A percentile compares a stretch with the other conserved stretches of the same genome.
Conservation (phyloP, 2,113 vertebrate genomes). For the Osmerus eperlanus region DNA sequence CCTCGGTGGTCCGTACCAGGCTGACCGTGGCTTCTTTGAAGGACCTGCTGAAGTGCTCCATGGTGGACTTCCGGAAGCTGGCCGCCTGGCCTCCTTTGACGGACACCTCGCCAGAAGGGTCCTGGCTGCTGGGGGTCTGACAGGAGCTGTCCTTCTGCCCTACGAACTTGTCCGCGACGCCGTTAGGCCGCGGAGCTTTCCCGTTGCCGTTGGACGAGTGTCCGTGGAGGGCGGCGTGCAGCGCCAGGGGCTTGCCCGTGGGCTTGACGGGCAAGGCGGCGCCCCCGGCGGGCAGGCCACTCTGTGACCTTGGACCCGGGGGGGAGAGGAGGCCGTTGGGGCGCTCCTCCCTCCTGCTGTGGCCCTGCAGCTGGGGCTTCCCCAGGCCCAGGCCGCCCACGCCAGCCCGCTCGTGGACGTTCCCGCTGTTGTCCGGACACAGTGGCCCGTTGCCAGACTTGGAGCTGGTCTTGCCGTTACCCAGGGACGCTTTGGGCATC, state of each 20-base stretch:
- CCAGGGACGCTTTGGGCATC: constrained; percentile 83
- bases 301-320: constrained; percentile 48
- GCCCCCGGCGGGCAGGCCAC: constrained; percentile 54
- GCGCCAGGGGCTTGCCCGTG: constrained; percentile 77
- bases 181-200: constrained; percentile 78
- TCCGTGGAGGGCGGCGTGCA: constrained; percentile 83
- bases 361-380: constrained; percentile 76
- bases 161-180: constrained; percentile 73
- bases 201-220: constrained; percentile 82
- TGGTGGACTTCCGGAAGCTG: constrained; percentile 78
- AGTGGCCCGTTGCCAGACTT: constrained; percentile 79
- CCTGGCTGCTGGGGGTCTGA: constrained; percentile 74
- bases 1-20: constrained; percentile 83
- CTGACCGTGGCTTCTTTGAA: constrained; percentile 91
- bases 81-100: constrained; percentile 60
- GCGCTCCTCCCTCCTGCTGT: constrained; percentile 73
- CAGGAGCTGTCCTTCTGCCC: constrained; percentile 81
- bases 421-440: constrained; percentile 77
- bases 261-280: constrained; percentile 62
- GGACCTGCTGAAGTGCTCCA: constrained; percentile 87
- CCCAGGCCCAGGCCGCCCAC: constrained; percentile 65
- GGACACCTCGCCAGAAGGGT: constrained; percentile 66
- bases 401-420: constrained; percentile 54
- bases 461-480: constrained; percentile 76
- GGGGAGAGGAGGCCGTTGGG: constrained; percentile 76